Percentiles rank a stretch among this genome's conserved stretches.
These are phyloP conservation scores for Nemopilema nomurai DNA, from an alignment of 30 jellyfish, hydroid and myxozoan genomes.

Conservation along the genomic window DNA sequence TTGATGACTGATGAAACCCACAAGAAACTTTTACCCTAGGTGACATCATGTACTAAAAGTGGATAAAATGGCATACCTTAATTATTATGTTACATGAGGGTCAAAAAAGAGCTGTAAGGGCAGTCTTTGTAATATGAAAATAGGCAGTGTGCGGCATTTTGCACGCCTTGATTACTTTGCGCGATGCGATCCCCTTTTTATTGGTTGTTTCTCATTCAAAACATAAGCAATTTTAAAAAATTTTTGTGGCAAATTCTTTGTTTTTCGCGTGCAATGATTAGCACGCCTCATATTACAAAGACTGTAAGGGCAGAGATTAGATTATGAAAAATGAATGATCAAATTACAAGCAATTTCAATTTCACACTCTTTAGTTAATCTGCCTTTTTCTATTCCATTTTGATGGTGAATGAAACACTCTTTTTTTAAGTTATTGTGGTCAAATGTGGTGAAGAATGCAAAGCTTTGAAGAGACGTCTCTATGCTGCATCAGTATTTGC, in stretches of 20 bases:
- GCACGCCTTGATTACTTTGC: neutral
- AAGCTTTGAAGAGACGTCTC: conserved; percentile 70
- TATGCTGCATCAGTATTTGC: conserved; percentile 91
- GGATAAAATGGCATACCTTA: too few relatives aligned
- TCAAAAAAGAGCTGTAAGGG: neutral
- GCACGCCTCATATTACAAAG: neutral
- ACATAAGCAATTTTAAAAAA: neutral
- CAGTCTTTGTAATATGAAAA: neutral
- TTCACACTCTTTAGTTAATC: too few relatives aligned
- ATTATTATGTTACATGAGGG: too few relatives aligned
- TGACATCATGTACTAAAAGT: too few relatives aligned
- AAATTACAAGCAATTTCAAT: too few relatives aligned
- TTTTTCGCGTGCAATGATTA: neutral
- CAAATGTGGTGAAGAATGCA: conserved; percentile 86
- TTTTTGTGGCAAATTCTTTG: neutral
- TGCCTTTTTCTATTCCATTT: too few relatives aligned
- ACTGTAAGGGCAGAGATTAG: too few relatives aligned
- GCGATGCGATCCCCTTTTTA: neutral
- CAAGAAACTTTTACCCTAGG: too few relatives aligned
- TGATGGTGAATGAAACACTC: neutral
- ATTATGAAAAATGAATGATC: too few relatives aligned
- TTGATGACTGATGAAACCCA: too few relatives aligned
- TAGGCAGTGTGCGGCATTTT: neutral
- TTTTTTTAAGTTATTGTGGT: conserved; percentile 44
- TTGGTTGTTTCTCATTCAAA: neutral